Conservation (phyloP, 1,140 invertebrate genomes). For the Trichomalopsis sarcophagae region DNA sequence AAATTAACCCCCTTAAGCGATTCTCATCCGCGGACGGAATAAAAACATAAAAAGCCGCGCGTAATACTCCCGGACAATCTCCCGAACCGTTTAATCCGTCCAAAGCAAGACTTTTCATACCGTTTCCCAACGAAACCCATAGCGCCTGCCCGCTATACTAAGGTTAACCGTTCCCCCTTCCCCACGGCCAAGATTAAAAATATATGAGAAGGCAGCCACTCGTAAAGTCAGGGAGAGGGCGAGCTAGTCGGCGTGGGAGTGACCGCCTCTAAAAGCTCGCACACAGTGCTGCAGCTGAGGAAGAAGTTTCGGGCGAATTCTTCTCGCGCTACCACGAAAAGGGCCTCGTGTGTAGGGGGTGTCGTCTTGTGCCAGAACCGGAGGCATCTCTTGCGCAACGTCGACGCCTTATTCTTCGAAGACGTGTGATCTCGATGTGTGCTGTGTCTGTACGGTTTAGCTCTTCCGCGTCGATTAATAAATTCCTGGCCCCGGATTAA, state of each 20-base stretch:
- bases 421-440: background rate
- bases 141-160: background rate
- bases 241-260: conserved; percentile 34
- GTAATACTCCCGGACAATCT: conserved; percentile 20
- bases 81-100: conserved; percentile 43
- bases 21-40: background rate
- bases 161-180: conserved; percentile 27
- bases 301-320: conserved; percentile 42
- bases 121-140: conserved; percentile 26
- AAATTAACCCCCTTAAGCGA: background rate
- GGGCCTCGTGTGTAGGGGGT: background rate
- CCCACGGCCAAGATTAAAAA: conserved; percentile 45
- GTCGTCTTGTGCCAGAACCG: background rate
- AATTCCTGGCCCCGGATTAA: conserved; percentile 36
- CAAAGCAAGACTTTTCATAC: conserved; percentile 44
- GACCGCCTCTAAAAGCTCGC: conserved; percentile 47
- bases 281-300: background rate
- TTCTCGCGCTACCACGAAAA: conserved; percentile 22
- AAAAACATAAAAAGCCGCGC: conserved; percentile 19
- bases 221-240: conserved; percentile 19
- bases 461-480: conserved; percentile 34
- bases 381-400: background rate
- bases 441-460: background rate
- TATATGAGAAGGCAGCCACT: conserved; percentile 46
- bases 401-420: background rate